Evolutionary conservation across 2,797 vertebrate genomes (phyloP).

Genomic region (Echeneis naucrates): DNA sequence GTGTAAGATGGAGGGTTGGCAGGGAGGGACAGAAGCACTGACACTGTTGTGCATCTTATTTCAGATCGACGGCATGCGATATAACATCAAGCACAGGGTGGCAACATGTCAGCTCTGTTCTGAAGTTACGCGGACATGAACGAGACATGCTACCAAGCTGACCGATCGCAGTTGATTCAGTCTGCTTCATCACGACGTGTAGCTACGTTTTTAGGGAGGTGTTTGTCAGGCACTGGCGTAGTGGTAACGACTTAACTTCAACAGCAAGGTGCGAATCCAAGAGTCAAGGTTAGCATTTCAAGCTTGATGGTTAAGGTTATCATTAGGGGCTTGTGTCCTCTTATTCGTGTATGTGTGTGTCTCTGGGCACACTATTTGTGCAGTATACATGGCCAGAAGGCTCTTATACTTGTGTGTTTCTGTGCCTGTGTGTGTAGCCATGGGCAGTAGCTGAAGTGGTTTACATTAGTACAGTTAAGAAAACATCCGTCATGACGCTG

Average conservation of each 20-base stretch:
- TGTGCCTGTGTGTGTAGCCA: conserved; percentile 34
- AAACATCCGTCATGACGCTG: conserved; percentile 71
- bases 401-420: conserved; percentile 15
- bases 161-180: not conserved
- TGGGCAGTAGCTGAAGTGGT: conserved; percentile 60
- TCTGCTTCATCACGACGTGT: not conserved
- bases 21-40: too few species aligned
- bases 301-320: too few species aligned
- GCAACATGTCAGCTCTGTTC: too few species aligned
- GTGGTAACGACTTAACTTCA: too few species aligned
- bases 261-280: too few species aligned
- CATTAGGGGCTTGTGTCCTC: too few species aligned
- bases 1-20: too few species aligned
- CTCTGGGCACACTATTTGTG: conserved; percentile 13
- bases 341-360: not conserved
- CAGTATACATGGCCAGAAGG: conserved; percentile 38
- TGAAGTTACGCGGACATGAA: not conserved
- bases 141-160: not conserved
- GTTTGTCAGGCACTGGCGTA: not conserved
- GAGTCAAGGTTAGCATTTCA: too few species aligned
- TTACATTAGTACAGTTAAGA: conserved; percentile 79
- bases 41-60: too few species aligned
- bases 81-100: too few species aligned
- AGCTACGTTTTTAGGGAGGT: not conserved
- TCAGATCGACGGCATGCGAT: too few species aligned